These are phyloP conservation scores for Drosophila jambulina DNA, from an alignment of 1,140 invertebrate species.

Conservation along the genomic window DNA sequence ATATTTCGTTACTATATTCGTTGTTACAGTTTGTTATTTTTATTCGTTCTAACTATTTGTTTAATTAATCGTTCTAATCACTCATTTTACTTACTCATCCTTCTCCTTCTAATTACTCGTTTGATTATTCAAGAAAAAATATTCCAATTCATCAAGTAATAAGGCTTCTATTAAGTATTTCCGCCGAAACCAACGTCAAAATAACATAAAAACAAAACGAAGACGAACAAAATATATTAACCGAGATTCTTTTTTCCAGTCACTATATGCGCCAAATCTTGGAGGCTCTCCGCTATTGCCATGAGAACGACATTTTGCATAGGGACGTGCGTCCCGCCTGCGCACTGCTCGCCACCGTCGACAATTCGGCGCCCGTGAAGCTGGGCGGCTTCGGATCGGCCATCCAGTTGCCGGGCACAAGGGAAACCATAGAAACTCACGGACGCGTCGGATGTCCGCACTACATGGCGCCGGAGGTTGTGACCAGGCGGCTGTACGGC, in stretches of 20 bases:
- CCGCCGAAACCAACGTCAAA: not conserved
- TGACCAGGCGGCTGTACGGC: conserved; percentile 95
- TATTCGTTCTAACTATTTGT: no score
- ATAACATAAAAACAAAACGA: not conserved
- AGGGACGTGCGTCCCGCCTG: conserved; percentile 98
- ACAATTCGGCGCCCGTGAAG: conserved; percentile 99
- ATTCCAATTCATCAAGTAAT: not conserved
- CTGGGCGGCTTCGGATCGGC: conserved; percentile 99
- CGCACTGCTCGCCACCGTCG: conserved; percentile 96
- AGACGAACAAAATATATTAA: not conserved
- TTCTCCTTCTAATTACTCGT: not conserved
- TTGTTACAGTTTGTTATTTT: no score
- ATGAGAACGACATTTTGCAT: conserved; percentile 98
- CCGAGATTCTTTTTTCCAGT: conserved; percentile 86
- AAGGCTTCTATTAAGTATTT: conserved; percentile 5
- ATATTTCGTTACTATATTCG: no score
- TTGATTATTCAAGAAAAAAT: not conserved
- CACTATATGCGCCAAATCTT: conserved; percentile 99
- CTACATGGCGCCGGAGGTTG: conserved; percentile 99
- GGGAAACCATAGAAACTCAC: conserved; percentile 89
- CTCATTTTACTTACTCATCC: not conserved
- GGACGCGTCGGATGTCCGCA: conserved; percentile 97
- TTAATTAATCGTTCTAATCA: no score
- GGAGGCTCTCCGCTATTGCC: conserved; percentile 97
- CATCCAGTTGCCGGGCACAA: conserved; percentile 93